A percentile compares a stretch with the other conserved stretches of the same genome.
Conservation (phyloP, 1,140 invertebrate genomes). For the Drosophila kohkoa region DNA sequence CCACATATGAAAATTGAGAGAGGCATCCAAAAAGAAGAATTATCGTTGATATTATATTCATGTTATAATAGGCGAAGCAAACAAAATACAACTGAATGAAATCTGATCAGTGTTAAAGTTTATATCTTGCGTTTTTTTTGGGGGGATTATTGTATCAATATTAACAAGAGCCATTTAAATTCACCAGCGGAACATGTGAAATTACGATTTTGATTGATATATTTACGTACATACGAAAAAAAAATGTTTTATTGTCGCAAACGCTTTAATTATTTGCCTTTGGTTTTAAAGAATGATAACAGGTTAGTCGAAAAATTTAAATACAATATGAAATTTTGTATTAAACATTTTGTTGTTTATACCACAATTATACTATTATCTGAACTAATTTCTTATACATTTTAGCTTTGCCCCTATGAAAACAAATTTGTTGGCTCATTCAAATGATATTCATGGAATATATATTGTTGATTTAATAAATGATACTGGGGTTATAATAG, state of each 20-base stretch:
- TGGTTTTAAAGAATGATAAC: too few relatives aligned
- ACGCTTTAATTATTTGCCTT: too few relatives aligned
- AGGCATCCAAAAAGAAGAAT: not conserved
- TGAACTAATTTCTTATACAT: too few relatives aligned
- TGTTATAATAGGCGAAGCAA: not conserved
- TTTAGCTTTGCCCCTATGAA: not conserved
- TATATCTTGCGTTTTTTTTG: not conserved
- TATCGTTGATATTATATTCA: not conserved
- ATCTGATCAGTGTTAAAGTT: too few relatives aligned
- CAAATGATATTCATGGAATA: not conserved
- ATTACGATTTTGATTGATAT: too few relatives aligned
- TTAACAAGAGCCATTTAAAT: not conserved
- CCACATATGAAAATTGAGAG: not conserved
- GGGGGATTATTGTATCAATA: not conserved
- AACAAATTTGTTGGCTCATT: not conserved
- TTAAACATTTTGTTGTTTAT: too few relatives aligned
- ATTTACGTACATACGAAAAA: too few relatives aligned
- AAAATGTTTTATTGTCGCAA: too few relatives aligned
- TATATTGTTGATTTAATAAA: constrained; percentile 14
- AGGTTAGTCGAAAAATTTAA: too few relatives aligned
- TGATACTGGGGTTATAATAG: constrained; percentile 33
- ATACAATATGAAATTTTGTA: too few relatives aligned
- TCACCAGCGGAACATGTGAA: not conserved
- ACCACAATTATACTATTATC: too few relatives aligned
- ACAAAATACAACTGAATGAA: not conserved